Evolutionary conservation across 1,140 invertebrate species (phyloP), one percentile per base, ranked within the genome.

Genomic region (Cardiocondyla obscurior): DNA sequence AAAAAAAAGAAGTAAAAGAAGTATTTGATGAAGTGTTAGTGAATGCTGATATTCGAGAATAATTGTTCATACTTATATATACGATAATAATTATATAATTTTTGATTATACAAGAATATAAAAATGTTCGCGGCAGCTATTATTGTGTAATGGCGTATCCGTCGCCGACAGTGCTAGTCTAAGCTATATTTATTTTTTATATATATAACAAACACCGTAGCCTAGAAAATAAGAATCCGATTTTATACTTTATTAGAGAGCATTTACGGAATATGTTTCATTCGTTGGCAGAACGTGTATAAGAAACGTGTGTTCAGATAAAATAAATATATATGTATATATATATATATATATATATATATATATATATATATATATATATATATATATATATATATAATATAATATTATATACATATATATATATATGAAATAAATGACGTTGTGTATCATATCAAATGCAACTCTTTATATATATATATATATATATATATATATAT

Each of bases 151-250:
- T 92, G 91, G 92, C 90, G 85, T 62, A 14, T 77, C n/a, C 77
- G 83, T 88, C 87, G 90, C 89, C 91, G 86, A 88, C 90, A 92
- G 90, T 93, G 91, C 93, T 93, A 94, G 93, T 93, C 92, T 94
- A 93, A 94, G 92, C 88, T 93, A 92, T 93, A 93, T 93, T 93
- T 93, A 92, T 94, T 93, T 93, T 91, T 92, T 93, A 91, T 90
- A 90, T 89, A 88, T 84, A 84, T 83, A 76, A 90, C 77, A 77
- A 65, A 77, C 84, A 83, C 64, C 64, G 65, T 89, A 89, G 67
- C 49, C 81, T 83, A 85, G 74, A 67, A 76, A 39, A 57, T 74
- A 36, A 77, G 39, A 76, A 85, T 73, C 58, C 74, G 76, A 79
- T 85, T 89, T 88, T 88, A 62, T 87, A 87, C 86, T 88, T 88